Evolutionary conservation across 2,888 invertebrate genomes (phyloP), one percentile per base, ranked within the genome.

Genomic region (Dicranocentrus wangi): DNA sequence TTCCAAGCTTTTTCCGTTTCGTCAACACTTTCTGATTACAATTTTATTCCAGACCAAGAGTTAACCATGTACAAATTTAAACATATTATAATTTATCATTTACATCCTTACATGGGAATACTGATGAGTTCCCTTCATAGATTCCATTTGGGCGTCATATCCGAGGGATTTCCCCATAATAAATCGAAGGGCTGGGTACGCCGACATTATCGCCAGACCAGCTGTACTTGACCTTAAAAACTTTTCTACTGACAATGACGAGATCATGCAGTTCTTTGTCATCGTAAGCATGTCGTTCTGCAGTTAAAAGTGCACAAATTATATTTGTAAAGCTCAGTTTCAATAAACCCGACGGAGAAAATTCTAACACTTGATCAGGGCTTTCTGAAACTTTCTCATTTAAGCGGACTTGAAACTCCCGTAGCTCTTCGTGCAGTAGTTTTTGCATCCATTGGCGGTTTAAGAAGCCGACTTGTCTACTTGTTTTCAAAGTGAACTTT

Each of bases 281-380:
- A 27, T 25, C 21, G 27, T 51, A 68, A 15, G 42, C n/a, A 8
- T 68, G 68, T 27, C 68, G 47, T 17, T 68, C 17, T 23, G 51
- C 51, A 8, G 27, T 10, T 2, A 68, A 1, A 2, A 2, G 15
- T 1, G 51, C 25, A n/a, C 25, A 25, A 1, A 68, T 23, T 15
- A 68, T 15, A 19, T 68, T 68, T 10, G 51, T 51, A 25, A 68
- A 51, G 13, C 68, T 68, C 10, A 47, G 10, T 27, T 68, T 68
- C 51, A 68, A 5, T 19, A 47, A 3, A 1, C 65, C 43, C 3
- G 42, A 43, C 0, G 42, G 15, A 21, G 39, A 5, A 23, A 65
- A 65, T 13, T 13, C 15, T 3, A 65, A 7, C 10, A 23, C 25
- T 42, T 21, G 13, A 23, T 42, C 65, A 1, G 65, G 61, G 10